phyloP scores from a whole-genome alignment of 2,888 invertebrate genomes.

The Nezara viridula region DNA sequence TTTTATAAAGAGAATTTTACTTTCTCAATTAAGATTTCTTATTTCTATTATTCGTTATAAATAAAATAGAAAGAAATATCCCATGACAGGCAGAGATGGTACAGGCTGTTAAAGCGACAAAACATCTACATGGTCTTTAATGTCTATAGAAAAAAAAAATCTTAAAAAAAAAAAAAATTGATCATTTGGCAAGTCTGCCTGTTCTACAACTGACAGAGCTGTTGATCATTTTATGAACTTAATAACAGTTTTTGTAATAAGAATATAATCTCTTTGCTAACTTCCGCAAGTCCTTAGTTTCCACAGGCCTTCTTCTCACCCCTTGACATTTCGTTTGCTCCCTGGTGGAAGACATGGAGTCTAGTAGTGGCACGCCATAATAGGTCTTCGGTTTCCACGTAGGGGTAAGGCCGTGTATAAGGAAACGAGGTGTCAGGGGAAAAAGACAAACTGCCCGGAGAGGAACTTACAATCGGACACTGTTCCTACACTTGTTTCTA shows the following conservation, averaged over 20 bases:
- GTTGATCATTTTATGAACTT: neutral
- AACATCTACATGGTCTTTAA: too few relatives aligned
- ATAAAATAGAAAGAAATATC: too few relatives aligned
- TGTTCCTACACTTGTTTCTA: constrained; percentile 30
- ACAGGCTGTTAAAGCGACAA: too few relatives aligned
- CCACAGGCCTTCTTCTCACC: neutral
- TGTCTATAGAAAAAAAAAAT: too few relatives aligned
- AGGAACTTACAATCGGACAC: constrained; percentile 29
- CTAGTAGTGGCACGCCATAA: neutral
- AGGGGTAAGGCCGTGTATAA: constrained; percentile 18
- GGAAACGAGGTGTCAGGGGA: constrained; percentile 37
- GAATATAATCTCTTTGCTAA: neutral
- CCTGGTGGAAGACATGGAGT: neutral
- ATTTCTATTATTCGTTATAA: too few relatives aligned
- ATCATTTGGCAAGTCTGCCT: too few relatives aligned
- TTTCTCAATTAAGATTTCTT: too few relatives aligned
- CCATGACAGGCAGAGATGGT: too few relatives aligned
- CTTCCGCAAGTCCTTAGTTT: neutral
- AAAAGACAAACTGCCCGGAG: constrained; percentile 7
- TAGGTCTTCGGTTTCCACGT: neutral
- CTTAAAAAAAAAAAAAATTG: too few relatives aligned
- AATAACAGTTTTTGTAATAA: neutral
- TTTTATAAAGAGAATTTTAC: too few relatives aligned
- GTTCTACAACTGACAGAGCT: neutral
- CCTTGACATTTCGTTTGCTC: neutral